phyloP scores from a whole-genome alignment of 2,797 vertebrate species.

The Telmatherina bonti region DNA sequence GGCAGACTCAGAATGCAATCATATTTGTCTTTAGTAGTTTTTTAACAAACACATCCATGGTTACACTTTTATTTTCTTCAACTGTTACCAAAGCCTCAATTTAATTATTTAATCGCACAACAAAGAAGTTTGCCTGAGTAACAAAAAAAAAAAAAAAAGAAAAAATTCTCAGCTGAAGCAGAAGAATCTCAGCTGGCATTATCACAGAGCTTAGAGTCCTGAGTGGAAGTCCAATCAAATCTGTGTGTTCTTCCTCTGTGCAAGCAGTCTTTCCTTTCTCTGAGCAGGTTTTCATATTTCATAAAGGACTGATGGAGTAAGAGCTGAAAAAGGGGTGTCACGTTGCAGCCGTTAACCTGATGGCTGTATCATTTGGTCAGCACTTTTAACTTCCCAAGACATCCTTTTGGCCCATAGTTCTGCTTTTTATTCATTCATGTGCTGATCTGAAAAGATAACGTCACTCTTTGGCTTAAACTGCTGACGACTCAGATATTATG shows the following conservation, averaged over 20 bases:
- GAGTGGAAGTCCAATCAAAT: too few species aligned
- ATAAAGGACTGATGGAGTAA: not conserved
- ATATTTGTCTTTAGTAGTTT: not conserved
- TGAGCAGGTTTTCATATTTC: not conserved
- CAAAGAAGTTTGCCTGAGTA: not conserved
- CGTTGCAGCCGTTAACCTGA: not conserved
- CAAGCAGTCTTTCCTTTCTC: not conserved
- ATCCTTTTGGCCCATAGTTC: not conserved
- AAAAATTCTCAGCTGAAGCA: not conserved
- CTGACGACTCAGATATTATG: conserved; percentile 3
- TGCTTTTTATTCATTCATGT: not conserved
- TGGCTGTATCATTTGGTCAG: not conserved
- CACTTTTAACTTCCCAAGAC: not conserved
- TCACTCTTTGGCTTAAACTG: not conserved
- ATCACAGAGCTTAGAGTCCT: not conserved
- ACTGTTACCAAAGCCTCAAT: not conserved
- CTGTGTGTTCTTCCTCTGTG: not conserved
- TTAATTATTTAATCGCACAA: not conserved
- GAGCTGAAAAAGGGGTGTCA: not conserved
- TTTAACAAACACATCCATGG: not conserved
- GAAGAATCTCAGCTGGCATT: not conserved
- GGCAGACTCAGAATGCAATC: not conserved
- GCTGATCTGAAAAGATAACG: not conserved
- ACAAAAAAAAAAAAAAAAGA: too few species aligned
- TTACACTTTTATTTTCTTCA: not conserved